These are phyloP conservation scores for Amphipyra tragopoginis DNA, from an alignment of 2,888 invertebrate species.

Conservation along the genomic window DNA sequence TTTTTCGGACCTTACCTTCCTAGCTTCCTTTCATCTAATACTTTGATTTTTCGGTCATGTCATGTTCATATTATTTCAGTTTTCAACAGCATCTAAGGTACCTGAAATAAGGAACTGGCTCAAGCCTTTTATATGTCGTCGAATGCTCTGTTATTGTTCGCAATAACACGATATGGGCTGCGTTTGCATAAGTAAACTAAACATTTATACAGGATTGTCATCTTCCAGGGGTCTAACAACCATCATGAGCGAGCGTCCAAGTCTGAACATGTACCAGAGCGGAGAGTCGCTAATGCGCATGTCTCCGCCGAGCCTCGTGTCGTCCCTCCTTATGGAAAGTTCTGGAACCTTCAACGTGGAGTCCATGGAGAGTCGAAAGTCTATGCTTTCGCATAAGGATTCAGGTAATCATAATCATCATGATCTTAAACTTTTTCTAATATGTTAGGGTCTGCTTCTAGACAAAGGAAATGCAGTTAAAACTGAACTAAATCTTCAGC, in stretches of 20 bases:
- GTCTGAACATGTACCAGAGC: constrained; percentile 85
- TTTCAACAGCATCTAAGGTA: not conserved
- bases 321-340: constrained; percentile 87
- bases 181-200: not conserved
- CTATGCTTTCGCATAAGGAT: constrained; percentile 75
- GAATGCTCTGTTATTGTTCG: too few relatives aligned
- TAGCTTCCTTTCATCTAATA: too few relatives aligned
- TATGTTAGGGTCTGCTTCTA: too few relatives aligned
- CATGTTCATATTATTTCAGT: not conserved
- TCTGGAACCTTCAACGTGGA: constrained; percentile 84
- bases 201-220: not conserved
- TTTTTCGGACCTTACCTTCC: not conserved
- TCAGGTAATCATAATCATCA: constrained; percentile 66
- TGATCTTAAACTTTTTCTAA: too few relatives aligned
- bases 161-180: not conserved
- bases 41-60: not conserved
- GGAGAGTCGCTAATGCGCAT: constrained; percentile 85
- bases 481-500: too few relatives aligned
- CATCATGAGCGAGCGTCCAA: constrained; percentile 80
- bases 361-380: constrained; percentile 78
- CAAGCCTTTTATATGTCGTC: constrained; percentile 4
- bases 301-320: constrained; percentile 91
- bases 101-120: constrained; percentile 6
- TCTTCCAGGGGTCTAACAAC: constrained; percentile 77
- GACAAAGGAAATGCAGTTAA: too few relatives aligned